A percentile compares a stretch with the other conserved stretches of the same genome.
These are phyloP conservation scores for Idaea straminata DNA, from an alignment of 2,888 invertebrate genomes.

Conservation along the genomic window DNA sequence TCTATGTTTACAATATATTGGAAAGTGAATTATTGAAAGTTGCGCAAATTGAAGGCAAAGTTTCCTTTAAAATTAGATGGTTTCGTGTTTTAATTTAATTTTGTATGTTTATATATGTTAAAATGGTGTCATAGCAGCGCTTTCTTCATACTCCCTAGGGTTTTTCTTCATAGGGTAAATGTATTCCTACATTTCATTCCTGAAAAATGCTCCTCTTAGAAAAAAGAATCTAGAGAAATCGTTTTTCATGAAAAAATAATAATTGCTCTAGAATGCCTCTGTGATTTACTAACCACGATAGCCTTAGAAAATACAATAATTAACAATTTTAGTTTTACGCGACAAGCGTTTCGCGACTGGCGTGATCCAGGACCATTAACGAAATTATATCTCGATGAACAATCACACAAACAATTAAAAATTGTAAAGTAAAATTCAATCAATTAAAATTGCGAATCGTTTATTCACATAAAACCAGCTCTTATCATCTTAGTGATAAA, in stretches of 20 bases:
- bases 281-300: too few species aligned
- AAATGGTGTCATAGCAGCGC: background rate
- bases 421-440: background rate
- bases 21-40: background rate
- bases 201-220: too few species aligned
- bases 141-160: background rate
- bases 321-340: too few species aligned
- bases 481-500: background rate
- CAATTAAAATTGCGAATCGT: background rate
- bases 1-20: background rate
- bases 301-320: too few species aligned
- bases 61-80: background rate
- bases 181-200: too few species aligned
- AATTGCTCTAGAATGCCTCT: too few species aligned
- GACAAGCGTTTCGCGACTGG: too few species aligned
- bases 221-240: too few species aligned
- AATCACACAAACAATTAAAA: background rate
- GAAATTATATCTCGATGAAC: background rate
- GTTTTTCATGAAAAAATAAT: too few species aligned
- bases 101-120: background rate
- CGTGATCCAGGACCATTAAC: too few species aligned
- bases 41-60: background rate
- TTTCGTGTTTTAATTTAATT: background rate
- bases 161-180: too few species aligned
- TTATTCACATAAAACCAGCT: background rate